A percentile compares a stretch with the other conserved stretches of the same genome.
Evolutionary conservation across 2,113 vertebrate species (phyloP).

Genomic region (Oryzias javanicus): DNA sequence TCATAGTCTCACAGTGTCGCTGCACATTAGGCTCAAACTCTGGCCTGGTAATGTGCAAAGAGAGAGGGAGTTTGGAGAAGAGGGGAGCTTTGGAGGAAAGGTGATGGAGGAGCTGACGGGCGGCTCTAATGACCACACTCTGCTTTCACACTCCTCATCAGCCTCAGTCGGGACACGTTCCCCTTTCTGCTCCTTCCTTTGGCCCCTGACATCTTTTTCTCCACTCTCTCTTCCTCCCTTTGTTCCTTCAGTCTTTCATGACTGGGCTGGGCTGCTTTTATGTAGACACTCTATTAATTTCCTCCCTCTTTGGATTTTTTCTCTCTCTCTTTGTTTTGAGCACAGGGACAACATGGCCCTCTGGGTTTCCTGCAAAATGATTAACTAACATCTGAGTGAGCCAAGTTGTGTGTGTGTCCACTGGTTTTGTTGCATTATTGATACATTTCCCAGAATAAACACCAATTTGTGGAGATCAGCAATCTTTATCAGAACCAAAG

Average conservation of each 20-base stretch:
- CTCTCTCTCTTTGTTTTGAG: conserved; percentile 55
- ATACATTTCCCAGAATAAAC: too few relatives aligned
- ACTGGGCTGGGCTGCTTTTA: conserved; percentile 59
- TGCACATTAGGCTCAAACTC: conserved; percentile 83
- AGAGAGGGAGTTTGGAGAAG: conserved; percentile 3
- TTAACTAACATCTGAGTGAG: conserved; percentile 68
- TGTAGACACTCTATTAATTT: conserved; percentile 41
- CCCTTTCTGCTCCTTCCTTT: conserved; percentile 63
- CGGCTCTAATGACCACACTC: conserved; percentile 86
- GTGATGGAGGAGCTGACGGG: conserved; percentile 73
- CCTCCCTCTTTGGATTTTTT: conserved; percentile 42
- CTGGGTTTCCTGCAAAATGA: conserved; percentile 67
- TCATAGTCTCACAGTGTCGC: conserved; percentile 87
- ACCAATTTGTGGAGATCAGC: too few relatives aligned
- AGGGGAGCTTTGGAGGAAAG: conserved; percentile 14
- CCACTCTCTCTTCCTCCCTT: conserved; percentile 50
- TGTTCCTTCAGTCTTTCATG: conserved; percentile 57
- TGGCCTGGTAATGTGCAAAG: conserved; percentile 74
- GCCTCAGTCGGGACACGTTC: conserved; percentile 75
- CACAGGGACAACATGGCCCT: conserved; percentile 60
- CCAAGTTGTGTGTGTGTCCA: conserved; percentile 35
- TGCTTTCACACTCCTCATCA: conserved; percentile 85
- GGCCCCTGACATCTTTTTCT: conserved; percentile 36
- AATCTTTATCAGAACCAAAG: too few relatives aligned
- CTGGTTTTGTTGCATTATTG: too few relatives aligned